phyloP scores from a whole-genome alignment of 2,113 vertebrate species.

The Naja naja region DNA sequence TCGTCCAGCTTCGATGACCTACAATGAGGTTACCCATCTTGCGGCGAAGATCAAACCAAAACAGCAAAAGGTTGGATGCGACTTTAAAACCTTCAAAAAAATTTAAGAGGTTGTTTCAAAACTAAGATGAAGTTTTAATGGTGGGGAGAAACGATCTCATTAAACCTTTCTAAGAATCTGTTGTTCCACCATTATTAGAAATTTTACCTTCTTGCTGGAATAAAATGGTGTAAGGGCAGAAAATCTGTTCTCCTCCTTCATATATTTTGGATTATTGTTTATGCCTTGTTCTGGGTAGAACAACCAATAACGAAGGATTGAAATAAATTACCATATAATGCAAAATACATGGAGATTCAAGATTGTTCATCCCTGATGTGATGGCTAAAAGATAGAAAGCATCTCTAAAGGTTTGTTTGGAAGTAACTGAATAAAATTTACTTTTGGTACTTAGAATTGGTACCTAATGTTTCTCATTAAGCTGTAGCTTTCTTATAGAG shows the following conservation, averaged over 20 bases:
- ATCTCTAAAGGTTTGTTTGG: no score
- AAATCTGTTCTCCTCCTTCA: background rate
- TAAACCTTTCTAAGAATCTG: background rate
- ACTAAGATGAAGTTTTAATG: background rate
- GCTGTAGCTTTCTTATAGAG: no score
- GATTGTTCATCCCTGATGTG: background rate
- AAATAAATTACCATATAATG: background rate
- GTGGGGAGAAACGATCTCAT: background rate
- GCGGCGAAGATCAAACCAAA: slow-evolving; percentile 95
- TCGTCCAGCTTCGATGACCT: slow-evolving; percentile 88
- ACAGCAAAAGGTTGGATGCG: slow-evolving; percentile 85
- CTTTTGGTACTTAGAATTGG: no score
- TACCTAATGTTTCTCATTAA: no score
- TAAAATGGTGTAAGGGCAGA: background rate
- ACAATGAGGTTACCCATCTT: slow-evolving; percentile 86
- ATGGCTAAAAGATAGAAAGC: background rate
- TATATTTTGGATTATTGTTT: background rate
- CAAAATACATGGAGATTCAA: background rate
- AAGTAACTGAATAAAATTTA: no score
- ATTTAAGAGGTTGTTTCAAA: background rate
- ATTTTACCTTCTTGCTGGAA: background rate
- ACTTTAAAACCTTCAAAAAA: background rate
- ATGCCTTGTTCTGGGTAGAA: background rate
- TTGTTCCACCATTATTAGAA: background rate
- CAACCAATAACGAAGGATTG: background rate